phyloP scores from a whole-genome alignment of 1,140 invertebrate species.

The Calosoma granatense region DNA sequence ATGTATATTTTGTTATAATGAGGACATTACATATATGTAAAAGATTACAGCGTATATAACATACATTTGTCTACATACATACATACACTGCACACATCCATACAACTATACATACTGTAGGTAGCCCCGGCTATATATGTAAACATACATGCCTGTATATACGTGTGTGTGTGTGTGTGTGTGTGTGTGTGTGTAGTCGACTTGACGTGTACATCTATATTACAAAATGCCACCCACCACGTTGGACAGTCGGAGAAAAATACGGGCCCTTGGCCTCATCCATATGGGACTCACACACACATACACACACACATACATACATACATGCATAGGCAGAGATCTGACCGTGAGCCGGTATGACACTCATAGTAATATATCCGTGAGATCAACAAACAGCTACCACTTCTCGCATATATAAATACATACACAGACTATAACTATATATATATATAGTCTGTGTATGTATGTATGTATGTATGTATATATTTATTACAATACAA shows the following conservation, averaged over 20 bases:
- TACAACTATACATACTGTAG: background rate
- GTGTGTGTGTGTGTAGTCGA: too few relatives aligned
- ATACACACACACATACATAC: conserved; percentile 1
- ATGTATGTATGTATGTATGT: too few relatives aligned
- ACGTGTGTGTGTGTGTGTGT: conserved; percentile 1
- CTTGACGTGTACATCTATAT: conserved; percentile 9
- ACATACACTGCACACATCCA: background rate
- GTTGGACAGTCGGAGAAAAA: conserved; percentile 4
- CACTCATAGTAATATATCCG: too few relatives aligned
- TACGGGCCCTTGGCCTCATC: background rate
- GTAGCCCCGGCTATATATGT: too few relatives aligned
- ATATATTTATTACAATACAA: too few relatives aligned
- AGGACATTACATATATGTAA: too few relatives aligned
- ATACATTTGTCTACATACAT: background rate
- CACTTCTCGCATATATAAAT: too few relatives aligned
- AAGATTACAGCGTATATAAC: too few relatives aligned
- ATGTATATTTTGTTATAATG: too few relatives aligned
- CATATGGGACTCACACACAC: background rate
- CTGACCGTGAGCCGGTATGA: background rate
- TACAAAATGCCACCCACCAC: conserved; percentile 5
- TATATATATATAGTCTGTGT: too few relatives aligned
- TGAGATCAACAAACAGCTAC: too few relatives aligned
- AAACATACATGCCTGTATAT: background rate
- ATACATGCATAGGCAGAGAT: background rate
- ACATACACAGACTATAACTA: too few relatives aligned